phyloP scores from a whole-genome alignment of 2,797 vertebrate species.

The Eremophila alpestris region DNA sequence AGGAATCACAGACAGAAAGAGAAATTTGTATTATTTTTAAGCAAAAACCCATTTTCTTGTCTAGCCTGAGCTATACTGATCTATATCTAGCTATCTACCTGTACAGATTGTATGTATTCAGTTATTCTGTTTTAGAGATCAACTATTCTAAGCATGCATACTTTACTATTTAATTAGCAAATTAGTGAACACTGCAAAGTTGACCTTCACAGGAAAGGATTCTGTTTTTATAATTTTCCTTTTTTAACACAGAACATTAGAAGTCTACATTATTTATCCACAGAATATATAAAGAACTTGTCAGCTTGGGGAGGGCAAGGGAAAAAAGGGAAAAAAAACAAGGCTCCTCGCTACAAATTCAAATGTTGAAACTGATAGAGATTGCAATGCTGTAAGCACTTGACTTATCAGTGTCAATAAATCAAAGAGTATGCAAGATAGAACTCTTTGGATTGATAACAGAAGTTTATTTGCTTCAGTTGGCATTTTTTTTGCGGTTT shows the following conservation, averaged over 20 bases:
- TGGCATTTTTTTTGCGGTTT: background rate
- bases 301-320: background rate
- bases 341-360: background rate
- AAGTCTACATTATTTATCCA: background rate
- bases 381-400: background rate
- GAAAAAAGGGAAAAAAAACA: background rate
- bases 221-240: background rate
- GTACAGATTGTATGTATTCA: background rate
- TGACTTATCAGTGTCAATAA: background rate
- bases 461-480: background rate
- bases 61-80: background rate
- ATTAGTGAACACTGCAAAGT: background rate
- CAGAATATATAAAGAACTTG: background rate
- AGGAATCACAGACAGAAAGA: background rate
- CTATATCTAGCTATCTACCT: background rate
- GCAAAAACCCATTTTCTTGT: rapidly evolving
- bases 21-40: background rate
- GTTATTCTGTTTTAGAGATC: background rate
- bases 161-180: background rate
- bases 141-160: background rate
- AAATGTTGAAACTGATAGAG: background rate
- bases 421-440: background rate
- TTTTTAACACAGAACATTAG: background rate
- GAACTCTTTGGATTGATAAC: background rate
- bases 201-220: background rate